These are phyloP conservation scores for Aleiodes sp. DNA, from an alignment of 1,140 invertebrate genomes.

Conservation along the genomic window DNA sequence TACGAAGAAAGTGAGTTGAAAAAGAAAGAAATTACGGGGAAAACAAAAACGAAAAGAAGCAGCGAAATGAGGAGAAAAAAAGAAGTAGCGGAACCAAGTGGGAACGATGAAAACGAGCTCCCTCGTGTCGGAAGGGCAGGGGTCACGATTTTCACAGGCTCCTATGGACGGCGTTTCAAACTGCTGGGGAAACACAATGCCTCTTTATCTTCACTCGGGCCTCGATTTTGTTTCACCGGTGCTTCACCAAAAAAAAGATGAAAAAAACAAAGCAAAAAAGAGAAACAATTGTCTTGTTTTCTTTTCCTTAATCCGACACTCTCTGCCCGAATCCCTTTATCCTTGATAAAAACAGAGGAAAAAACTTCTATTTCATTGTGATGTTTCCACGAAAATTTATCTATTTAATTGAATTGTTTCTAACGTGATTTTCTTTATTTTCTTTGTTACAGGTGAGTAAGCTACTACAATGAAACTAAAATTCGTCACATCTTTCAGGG, in stretches of 20 bases:
- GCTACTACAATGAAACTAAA: too few relatives aligned
- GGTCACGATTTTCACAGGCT: constrained; percentile 19
- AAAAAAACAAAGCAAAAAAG: too few relatives aligned
- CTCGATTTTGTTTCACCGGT: constrained; percentile 44
- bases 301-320: background rate
- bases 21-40: too few relatives aligned
- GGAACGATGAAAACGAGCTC: constrained; percentile 1
- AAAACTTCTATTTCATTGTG: too few relatives aligned
- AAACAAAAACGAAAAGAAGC: too few relatives aligned
- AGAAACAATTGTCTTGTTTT: constrained; percentile 40
- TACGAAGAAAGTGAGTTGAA: background rate
- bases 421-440: too few relatives aligned
- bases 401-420: too few relatives aligned
- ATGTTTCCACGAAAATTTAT: too few relatives aligned
- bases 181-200: constrained; percentile 36
- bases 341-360: too few relatives aligned
- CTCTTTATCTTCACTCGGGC: constrained; percentile 39
- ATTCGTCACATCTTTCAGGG: too few relatives aligned
- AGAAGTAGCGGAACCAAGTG: background rate
- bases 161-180: constrained; percentile 33
- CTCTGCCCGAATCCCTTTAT: background rate
- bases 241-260: constrained; percentile 41
- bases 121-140: background rate
- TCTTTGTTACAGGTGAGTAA: too few relatives aligned
- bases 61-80: background rate